Base-by-base conservation (phyloP, 2,797 vertebrate genomes). In the Cephalopachus bancanus region DNA sequence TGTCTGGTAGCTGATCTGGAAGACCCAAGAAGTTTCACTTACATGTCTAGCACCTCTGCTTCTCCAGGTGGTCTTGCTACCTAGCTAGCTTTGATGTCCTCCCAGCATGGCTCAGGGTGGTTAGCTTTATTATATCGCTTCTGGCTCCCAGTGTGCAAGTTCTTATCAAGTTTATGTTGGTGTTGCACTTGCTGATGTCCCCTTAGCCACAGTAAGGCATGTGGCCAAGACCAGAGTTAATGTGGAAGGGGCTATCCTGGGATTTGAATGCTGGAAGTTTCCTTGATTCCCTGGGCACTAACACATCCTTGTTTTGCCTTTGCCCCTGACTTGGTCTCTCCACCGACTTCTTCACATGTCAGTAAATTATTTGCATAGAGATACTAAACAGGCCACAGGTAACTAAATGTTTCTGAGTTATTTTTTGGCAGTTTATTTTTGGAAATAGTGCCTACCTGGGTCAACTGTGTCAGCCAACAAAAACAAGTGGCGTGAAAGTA, bases 21-120 rank as follows among this genome's bases (percentile, higher is more conserved):
- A 96, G 53, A 55, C 30, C 26, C 44, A 69, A 44, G n/a, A 89
- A 86, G 44, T 51, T 93, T 93, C 51, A 69, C 44, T 85, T 19
- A 49, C 16, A 9, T 84, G 16, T 59, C 22, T 91, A 78, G 3
- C 12, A 67, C 57, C 30, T 91, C 71, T 79, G 72, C 59, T 96
- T 79, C 51, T 67, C 37, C 22, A 15, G 8, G 14, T 69, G 20
- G 37, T 51, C 86, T 81, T 57, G 9, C 55, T 79, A 7, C 51
- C 28, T 79, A 65, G 9, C 76, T 72, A 62, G 51, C 65, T 83
- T 92, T 84, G 37, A 90, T 1, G 3, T 81, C 62, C 17, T 69
- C 60, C 24, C 37, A 76, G 14, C 75, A 30, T 51, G 37, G n/a
- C 7, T 80, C 74, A 30, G 28, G 26, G 44, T 81, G 14, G 16